These are phyloP conservation scores for Calliopsis andreniformis DNA, from an alignment of 1,140 invertebrate genomes.

Conservation along the genomic window DNA sequence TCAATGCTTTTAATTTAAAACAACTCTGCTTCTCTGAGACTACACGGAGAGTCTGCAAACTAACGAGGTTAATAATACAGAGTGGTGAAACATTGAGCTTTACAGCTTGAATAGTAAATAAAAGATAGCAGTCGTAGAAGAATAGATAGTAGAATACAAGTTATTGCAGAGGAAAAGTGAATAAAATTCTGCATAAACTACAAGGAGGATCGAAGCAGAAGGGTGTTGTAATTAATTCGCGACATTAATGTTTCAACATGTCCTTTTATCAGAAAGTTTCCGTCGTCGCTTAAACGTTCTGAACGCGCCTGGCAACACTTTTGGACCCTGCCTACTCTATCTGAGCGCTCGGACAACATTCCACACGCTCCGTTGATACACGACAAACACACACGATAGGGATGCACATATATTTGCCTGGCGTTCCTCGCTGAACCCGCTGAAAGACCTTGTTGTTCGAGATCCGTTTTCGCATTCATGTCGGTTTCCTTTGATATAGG, in stretches of 20 bases:
- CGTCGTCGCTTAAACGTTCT: neutral
- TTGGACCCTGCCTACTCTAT: neutral
- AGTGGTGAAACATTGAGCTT: too few relatives aligned
- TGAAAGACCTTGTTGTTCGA: neutral
- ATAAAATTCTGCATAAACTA: too few relatives aligned
- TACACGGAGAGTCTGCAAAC: too few relatives aligned
- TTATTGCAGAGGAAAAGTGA: too few relatives aligned
- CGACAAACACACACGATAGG: neutral
- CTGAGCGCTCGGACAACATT: neutral
- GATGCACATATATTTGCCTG: neutral
- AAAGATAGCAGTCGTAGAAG: too few relatives aligned
- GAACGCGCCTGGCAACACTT: neutral
- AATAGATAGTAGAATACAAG: too few relatives aligned
- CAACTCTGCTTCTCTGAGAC: too few relatives aligned
- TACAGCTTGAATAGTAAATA: too few relatives aligned
- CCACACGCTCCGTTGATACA: neutral
- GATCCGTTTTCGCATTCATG: neutral
- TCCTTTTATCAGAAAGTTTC: slow-evolving; percentile 4
- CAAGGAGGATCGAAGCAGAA: too few relatives aligned
- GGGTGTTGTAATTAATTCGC: too few relatives aligned
- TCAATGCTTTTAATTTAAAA: neutral
- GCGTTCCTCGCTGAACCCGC: neutral
- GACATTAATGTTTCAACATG: neutral
- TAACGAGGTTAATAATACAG: too few relatives aligned
- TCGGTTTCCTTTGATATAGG: neutral